Conservation (phyloP, 2,797 vertebrate genomes). For the Acipenser transmontanus region DNA sequence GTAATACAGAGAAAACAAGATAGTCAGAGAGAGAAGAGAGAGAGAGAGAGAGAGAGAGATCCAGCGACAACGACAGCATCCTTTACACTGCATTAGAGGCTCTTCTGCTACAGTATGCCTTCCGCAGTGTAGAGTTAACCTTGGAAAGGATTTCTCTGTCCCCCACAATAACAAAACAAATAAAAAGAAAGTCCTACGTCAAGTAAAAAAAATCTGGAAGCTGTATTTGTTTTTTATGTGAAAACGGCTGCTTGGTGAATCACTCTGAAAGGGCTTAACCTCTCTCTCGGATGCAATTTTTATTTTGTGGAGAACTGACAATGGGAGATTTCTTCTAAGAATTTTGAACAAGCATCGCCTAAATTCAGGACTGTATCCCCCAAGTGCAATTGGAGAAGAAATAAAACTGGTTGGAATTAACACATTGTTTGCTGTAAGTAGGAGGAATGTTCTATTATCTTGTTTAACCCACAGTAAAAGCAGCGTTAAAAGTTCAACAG, state of each 20-base stretch:
- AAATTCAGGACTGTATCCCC: not conserved
- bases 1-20: slow-evolving; percentile 13
- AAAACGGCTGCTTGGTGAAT: not conserved
- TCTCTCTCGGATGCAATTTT: not conserved
- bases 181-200: too few species aligned
- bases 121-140: not conserved
- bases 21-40: slow-evolving; percentile 23
- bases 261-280: not conserved
- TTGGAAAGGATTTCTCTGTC: not conserved
- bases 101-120: too few species aligned
- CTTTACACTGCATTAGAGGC: slow-evolving; percentile 56
- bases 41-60: slow-evolving; percentile 46
- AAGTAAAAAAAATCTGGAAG: too few species aligned
- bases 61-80: slow-evolving; percentile 70
- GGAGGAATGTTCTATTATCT: too few species aligned
- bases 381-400: not conserved
- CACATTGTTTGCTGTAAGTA: too few species aligned
- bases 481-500: too few species aligned
- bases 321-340: not conserved
- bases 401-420: not conserved
- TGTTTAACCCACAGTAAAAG: too few species aligned
- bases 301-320: not conserved
- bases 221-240: not conserved
- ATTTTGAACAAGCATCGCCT: not conserved
- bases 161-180: too few species aligned